These are phyloP conservation scores for Lophura nycthemera DNA, from an alignment of 2,113 vertebrate genomes.

Conservation along the genomic window DNA sequence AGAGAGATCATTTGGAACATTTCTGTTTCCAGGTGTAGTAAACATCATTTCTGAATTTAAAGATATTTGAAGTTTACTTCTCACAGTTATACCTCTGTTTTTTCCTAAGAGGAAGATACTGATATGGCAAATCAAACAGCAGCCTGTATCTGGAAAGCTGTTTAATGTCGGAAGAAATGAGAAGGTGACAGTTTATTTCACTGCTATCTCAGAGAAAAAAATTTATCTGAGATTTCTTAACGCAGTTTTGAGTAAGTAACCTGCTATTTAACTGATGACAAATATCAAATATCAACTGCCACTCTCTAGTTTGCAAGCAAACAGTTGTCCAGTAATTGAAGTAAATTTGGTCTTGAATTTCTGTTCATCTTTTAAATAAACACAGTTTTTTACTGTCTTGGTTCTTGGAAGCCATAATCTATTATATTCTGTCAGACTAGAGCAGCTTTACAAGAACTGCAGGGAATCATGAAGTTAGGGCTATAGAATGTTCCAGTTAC, in stretches of 20 bases:
- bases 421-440: neutral
- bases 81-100: neutral
- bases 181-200: neutral
- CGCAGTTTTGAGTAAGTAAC: neutral
- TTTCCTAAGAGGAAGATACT: neutral
- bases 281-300: neutral
- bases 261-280: neutral
- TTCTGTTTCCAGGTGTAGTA: neutral
- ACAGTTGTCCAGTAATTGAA: neutral
- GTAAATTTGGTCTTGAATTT: neutral
- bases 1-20: neutral
- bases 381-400: neutral
- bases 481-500: neutral
- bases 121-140: neutral
- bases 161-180: neutral
- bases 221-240: neutral
- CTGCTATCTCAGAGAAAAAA: neutral
- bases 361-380: neutral
- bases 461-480: neutral
- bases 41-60: neutral
- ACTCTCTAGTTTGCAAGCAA: neutral
- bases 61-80: neutral
- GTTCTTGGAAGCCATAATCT: neutral
- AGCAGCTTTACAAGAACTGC: neutral
- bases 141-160: neutral